phyloP scores from a whole-genome alignment of 2,888 invertebrate genomes.

The Plebejus argus region DNA sequence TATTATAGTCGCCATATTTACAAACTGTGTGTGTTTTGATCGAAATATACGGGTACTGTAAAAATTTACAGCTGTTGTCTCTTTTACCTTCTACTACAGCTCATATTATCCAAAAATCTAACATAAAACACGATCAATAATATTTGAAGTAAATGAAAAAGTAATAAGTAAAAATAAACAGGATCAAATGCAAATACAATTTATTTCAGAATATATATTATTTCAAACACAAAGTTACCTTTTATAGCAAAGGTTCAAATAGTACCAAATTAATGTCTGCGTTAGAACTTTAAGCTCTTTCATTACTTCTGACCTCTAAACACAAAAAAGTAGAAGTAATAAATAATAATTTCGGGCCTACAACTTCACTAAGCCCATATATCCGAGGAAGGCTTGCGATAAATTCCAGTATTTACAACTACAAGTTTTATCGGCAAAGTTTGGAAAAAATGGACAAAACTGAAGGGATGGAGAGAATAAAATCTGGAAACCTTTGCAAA shows the following conservation, averaged over 20 bases:
- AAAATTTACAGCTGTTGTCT: background rate
- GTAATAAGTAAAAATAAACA: conserved; percentile 32
- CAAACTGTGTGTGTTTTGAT: conserved; percentile 12
- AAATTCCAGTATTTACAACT: background rate
- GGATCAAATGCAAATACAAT: conserved; percentile 37
- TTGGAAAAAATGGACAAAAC: background rate
- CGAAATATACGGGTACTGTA: conserved; percentile 7
- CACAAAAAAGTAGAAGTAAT: background rate
- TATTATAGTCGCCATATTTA: conserved; percentile 12
- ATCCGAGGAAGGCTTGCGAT: background rate
- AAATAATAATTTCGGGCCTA: conserved; percentile 9
- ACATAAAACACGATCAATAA: too few relatives aligned
- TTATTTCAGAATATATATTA: conserved; percentile 39
- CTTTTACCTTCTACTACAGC: background rate
- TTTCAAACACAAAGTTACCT: conserved; percentile 33
- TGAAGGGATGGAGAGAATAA: background rate
- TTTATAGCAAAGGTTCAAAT: conserved; percentile 20
- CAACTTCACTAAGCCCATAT: background rate
- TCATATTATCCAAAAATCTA: too few relatives aligned
- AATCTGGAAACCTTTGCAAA: background rate
- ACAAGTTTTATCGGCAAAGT: background rate
- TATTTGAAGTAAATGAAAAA: too few relatives aligned
- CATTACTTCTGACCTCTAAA: background rate
- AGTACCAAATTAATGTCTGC: background rate
- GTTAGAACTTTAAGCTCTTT: background rate